Conservation (phyloP, 2,113 vertebrate species). For the Oncorhynchus mykiss region DNA sequence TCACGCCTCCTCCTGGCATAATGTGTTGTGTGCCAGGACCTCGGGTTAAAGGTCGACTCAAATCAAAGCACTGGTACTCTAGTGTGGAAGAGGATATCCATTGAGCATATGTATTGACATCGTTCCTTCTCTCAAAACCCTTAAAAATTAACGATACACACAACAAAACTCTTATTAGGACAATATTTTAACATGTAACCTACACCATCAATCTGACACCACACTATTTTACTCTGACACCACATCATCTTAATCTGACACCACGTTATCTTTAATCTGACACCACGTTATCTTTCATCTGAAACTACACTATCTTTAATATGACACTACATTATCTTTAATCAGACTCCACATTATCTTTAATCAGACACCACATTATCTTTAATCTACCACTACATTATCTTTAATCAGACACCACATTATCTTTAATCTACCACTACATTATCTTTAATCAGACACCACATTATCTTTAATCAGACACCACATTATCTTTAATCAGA, state of each 20-base stretch:
- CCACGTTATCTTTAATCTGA: too few relatives aligned
- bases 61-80: not conserved
- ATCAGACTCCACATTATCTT: not conserved
- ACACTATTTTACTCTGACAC: not conserved
- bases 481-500: too few relatives aligned
- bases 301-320: too few relatives aligned
- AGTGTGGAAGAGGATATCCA: not conserved
- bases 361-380: not conserved
- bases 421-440: too few relatives aligned
- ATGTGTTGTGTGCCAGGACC: not conserved
- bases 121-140: not conserved
- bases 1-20: conserved; percentile 8
- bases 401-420: too few relatives aligned
- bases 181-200: not conserved
- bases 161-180: not conserved
- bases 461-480: too few relatives aligned
- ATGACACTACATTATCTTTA: too few relatives aligned
- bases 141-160: not conserved
- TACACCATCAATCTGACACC: not conserved
- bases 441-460: too few relatives aligned
- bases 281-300: too few relatives aligned
- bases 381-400: not conserved
- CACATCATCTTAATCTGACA: too few relatives aligned
- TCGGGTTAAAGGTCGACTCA: not conserved
- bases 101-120: not conserved